Conservation (phyloP, 2,888 invertebrate genomes). For the Teleiodes luculella region DNA sequence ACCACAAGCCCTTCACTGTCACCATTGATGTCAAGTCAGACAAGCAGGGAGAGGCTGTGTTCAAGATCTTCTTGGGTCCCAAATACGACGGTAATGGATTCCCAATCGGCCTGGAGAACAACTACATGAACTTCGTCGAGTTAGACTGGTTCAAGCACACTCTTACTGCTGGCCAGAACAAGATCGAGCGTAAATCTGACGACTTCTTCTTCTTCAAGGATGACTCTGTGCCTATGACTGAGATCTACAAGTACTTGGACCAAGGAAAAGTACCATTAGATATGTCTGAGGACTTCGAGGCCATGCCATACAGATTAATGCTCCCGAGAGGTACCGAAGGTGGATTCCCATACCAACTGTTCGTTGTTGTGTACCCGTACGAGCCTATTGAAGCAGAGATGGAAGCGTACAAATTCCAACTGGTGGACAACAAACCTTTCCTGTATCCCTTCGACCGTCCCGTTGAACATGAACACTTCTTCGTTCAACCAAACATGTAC, state of each 20-base stretch:
- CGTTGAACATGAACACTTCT: conserved; percentile 51
- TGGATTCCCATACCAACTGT: conserved; percentile 82
- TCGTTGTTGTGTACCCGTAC: conserved; percentile 80
- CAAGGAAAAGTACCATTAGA: conserved; percentile 74
- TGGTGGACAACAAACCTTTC: conserved; percentile 72
- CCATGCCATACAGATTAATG: conserved; percentile 83
- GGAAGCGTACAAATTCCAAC: conserved; percentile 40
- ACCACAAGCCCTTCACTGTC: conserved; percentile 74
- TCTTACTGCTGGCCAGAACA: conserved; percentile 81
- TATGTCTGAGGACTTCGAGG: conserved; percentile 74
- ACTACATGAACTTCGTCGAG: conserved; percentile 53
- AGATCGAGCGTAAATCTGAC: conserved; percentile 80
- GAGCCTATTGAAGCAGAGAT: conserved; percentile 54
- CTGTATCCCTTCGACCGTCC: conserved; percentile 80
- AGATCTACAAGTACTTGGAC: conserved; percentile 78
- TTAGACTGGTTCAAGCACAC: conserved; percentile 62
- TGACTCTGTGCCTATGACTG: conserved; percentile 80
- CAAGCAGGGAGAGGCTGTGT: conserved; percentile 69
- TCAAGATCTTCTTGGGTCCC: conserved; percentile 79
- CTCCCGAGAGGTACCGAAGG: conserved; percentile 84
- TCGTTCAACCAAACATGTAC: conserved; percentile 79
- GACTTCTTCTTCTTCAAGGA: conserved; percentile 80
- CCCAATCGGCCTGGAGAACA: conserved; percentile 72
- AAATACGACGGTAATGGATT: conserved; percentile 76
- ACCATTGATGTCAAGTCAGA: conserved; percentile 61